Evolutionary conservation across 2,113 vertebrate species (phyloP), one percentile per base, ranked within the genome.

Genomic region (Rhodinocichla rosea): DNA sequence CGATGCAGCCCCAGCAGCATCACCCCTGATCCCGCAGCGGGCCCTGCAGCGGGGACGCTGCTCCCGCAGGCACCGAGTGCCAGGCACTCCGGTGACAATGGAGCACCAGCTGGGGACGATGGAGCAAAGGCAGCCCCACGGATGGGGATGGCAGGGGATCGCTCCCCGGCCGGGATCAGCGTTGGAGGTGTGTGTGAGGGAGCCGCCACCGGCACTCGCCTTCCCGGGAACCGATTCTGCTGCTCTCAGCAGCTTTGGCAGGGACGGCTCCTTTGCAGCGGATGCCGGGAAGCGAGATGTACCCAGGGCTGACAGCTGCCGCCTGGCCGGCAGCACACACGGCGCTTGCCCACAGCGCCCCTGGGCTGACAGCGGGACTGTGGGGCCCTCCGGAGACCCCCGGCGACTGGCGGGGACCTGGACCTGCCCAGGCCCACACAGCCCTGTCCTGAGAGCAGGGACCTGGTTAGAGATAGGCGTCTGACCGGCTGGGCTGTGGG

Each of bases 191-290:
- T 24, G 60, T 15, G 70, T 6, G n/a, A 47, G n/a, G 26, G 23
- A 42, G 10, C 76, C 4, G 1, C 44, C 55, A 86, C 55, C 39
- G 7, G 64, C 11, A 8, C 74, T 76, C 21, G 52, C 67, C 83
- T 95, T 79, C 92, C 86, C 26, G 17, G 88, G 94, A 92, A 67
- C 50, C 7, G 16, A 92, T 97, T 96, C 84, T 97, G 97, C 96
- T 94, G 89, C 83, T 88, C 94, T 97, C 95, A 97, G 97, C 97
- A 97, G 88, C 92, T 96, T 96, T 95, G 67, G 90, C 87, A 86
- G 69, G 55, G 88, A 95, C 52, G 86, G 87, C 64, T 94, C 91
- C 69, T 93, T 94, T 93, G 94, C 94, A 96, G 96, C 94, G 71
- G 89, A 92, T 96, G 90, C 95, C 40, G 90, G 95, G 94, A 95